Base-by-base conservation (phyloP, 1,140 invertebrate genomes). In the Ostrea edulis region DNA sequence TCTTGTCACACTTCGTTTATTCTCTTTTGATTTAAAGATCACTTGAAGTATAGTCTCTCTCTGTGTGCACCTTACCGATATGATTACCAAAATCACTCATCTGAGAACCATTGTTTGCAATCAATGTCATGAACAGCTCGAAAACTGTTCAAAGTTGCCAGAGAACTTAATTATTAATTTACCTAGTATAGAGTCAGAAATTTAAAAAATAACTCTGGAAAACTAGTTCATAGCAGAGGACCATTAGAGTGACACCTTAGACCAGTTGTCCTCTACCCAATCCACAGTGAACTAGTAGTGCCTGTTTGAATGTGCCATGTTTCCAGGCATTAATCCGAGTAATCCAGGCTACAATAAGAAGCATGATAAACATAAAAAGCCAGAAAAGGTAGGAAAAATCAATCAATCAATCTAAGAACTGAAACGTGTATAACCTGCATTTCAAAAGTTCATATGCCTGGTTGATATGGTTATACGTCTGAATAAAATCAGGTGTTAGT, bases 151-250 rank as follows among this genome's bases (percentile, higher is more conserved):
- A 35, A 29, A 77, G 68, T 77, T 77, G 68, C 68, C 68, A 77
- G 68, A 77, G 68, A 77, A 29, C 68, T 77, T 29, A 77, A 77
- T 35, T 77, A 77, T 29, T 35, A 77, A 77, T 77, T 77, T 29
- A 29, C 14, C 22, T 22, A 77, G 25, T 77, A 35, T 77, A 20
- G 22, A 25, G 68, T 77, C 68, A 29, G 3, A 77, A 77, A 35
- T 77, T 77, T 77, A 35, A 29, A 77, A 77, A 25, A n/a, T n/a
- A 77, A 77, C 22, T 14, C 8, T 35, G 22, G 25, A 77, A 77
- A 77, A 77, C 22, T 77, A 12, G 12, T 29, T 77, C 25, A 29
- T 12, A 9, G 17, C 29, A 62, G 55, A 77, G 65, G 25, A 44
- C n/a, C 65, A 71, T 25, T 25, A n/a, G n/a, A n/a, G n/a, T n/a